Conservation (phyloP, 1,140 invertebrate genomes). For the Paraescarpia echinospica region DNA sequence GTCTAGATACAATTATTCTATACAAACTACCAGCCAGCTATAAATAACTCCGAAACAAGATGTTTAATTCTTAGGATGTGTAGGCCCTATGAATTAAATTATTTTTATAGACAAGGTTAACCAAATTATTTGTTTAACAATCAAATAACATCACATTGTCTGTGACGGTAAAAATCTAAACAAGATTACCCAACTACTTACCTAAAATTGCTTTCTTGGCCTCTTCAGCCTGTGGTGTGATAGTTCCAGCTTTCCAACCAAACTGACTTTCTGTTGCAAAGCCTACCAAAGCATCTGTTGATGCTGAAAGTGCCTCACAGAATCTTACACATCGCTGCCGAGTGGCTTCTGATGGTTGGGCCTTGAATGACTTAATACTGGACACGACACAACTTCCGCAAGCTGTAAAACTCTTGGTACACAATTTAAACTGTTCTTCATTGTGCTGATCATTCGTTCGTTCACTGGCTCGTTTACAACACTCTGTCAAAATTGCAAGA, state of each 20-base stretch:
- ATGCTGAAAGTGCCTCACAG: conserved; percentile 43
- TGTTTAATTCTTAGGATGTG: conserved; percentile 22
- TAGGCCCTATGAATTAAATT: conserved; percentile 21
- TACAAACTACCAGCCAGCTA: not conserved
- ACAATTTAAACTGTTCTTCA: conserved; percentile 48
- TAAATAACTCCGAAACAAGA: conserved; percentile 5
- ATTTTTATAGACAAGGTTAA: too few species aligned
- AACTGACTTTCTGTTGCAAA: conserved; percentile 47
- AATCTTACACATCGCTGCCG: conserved; percentile 40
- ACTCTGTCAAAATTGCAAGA: conserved; percentile 42
- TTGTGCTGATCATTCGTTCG: conserved; percentile 35
- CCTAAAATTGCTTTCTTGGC: conserved; percentile 44
- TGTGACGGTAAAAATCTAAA: not conserved
- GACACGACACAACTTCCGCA: conserved; percentile 45
- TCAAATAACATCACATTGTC: too few species aligned
- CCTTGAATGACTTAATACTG: conserved; percentile 47
- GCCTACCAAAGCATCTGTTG: conserved; percentile 40
- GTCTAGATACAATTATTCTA: too few species aligned
- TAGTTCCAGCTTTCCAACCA: conserved; percentile 68
- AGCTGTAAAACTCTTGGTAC: conserved; percentile 47
- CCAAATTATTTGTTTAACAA: too few species aligned
- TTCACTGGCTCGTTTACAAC: conserved; percentile 41
- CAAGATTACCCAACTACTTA: conserved; percentile 23
- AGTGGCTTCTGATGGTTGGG: conserved; percentile 34
- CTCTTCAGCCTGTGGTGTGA: conserved; percentile 56